phyloP scores from a whole-genome alignment of 92 coral and sea anemone genomes.

The Plumapathes pennacea region DNA sequence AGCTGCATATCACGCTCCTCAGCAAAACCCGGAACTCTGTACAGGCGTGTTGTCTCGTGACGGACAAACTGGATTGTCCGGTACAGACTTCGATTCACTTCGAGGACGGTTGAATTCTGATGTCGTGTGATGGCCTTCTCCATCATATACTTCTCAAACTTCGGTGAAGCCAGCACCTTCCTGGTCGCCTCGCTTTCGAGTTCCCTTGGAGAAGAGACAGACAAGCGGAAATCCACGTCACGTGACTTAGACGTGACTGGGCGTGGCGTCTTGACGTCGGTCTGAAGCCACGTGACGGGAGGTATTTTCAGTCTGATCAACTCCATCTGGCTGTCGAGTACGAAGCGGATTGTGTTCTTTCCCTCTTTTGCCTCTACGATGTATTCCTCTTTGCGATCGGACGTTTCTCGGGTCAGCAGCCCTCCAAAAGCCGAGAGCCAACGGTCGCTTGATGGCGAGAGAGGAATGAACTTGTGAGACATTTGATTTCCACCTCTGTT shows the following conservation, averaged over 20 bases:
- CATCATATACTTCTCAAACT: conserved; percentile 45
- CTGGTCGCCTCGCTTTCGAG: conserved; percentile 23
- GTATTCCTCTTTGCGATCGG: conserved; percentile 30
- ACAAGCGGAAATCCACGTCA: conserved; percentile 60
- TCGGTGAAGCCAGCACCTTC: conserved; percentile 35
- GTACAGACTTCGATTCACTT: conserved; percentile 27
- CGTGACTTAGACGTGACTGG: conserved; percentile 29
- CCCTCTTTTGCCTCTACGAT: conserved; percentile 48
- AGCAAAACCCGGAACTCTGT: conserved; percentile 5
- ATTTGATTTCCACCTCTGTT: no score
- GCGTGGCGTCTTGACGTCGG: conserved; percentile 61
- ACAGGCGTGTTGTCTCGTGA: conserved; percentile 37
- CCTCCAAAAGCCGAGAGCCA: conserved; percentile 13
- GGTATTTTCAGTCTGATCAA: conserved; percentile 58
- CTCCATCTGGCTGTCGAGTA: conserved; percentile 36
- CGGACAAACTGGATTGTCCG: conserved; percentile 42
- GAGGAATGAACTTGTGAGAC: conserved; percentile 12
- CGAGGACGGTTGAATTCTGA: not conserved
- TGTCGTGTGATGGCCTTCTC: conserved; percentile 21
- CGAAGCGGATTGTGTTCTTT: conserved; percentile 29
- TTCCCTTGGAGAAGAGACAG: conserved; percentile 43
- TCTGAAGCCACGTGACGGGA: conserved; percentile 71
- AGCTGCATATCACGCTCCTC: conserved; percentile 10
- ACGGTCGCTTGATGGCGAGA: conserved; percentile 8
- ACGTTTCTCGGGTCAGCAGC: not conserved